Evolutionary conservation across 2,113 vertebrate genomes (phyloP).

Genomic region (Gnathonemus echidnorhynchus): DNA sequence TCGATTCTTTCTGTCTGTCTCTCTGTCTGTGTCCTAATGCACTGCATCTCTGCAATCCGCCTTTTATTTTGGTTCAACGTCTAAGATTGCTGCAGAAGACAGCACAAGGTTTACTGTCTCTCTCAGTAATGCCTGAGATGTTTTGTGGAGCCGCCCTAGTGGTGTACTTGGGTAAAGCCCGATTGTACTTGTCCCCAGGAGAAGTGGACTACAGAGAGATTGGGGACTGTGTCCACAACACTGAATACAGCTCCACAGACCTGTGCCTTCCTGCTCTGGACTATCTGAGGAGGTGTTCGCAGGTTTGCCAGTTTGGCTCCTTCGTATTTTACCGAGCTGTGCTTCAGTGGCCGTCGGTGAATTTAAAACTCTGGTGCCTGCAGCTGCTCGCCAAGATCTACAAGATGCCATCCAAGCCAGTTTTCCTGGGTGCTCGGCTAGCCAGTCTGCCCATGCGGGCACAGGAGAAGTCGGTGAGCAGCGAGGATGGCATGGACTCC

Average conservation of each 20-base stretch:
- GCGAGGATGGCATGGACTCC: constrained; percentile 83
- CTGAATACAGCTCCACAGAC: constrained; percentile 76
- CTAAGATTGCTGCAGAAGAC: neutral
- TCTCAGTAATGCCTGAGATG: neutral
- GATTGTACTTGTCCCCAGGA: constrained; percentile 56
- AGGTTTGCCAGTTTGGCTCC: constrained; percentile 56
- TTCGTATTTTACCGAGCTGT: neutral
- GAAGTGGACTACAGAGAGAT: constrained; percentile 89
- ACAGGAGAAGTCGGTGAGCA: constrained; percentile 77
- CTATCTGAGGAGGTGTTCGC: constrained; percentile 89
- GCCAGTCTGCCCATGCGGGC: constrained; percentile 73
- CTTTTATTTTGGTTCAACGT: neutral
- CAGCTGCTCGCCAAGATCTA: constrained; percentile 94
- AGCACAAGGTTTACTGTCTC: neutral
- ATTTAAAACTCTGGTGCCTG: neutral
- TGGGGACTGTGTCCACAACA: constrained; percentile 72
- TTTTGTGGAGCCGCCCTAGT: neutral
- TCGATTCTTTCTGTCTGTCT: neutral
- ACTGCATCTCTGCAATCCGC: neutral
- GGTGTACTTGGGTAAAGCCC: neutral
- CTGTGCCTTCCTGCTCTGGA: constrained; percentile 91
- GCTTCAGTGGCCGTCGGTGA: neutral
- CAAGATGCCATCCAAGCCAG: constrained; percentile 91
- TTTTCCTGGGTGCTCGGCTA: constrained; percentile 80
- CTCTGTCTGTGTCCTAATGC: neutral